A percentile compares a stretch with the other conserved stretches of the same genome.
phyloP scores from a whole-genome alignment of 2,888 invertebrate genomes.

The Phengaris alcon region DNA sequence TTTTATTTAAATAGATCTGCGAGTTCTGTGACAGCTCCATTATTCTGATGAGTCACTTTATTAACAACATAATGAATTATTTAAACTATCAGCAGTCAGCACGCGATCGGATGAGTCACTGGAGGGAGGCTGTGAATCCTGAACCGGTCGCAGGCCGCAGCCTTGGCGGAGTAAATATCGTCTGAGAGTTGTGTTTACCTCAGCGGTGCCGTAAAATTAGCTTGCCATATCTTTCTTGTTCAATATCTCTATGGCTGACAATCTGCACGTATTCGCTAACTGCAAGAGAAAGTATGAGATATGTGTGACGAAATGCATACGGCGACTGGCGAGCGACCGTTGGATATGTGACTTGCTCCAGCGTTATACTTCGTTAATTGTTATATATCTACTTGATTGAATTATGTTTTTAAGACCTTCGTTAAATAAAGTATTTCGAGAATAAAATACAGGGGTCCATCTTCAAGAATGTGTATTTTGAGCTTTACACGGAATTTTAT shows the following conservation, averaged over 20 bases:
- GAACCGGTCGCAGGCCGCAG: neutral
- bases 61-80: neutral
- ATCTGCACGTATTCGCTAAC: constrained; percentile 1
- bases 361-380: no score
- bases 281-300: neutral
- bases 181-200: neutral
- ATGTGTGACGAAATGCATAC: constrained; percentile 1
- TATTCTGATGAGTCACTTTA: neutral
- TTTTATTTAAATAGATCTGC: neutral
- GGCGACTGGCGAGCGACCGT: neutral
- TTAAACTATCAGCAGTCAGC: neutral
- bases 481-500: no score
- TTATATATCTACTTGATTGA: no score
- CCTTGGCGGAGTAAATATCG: neutral
- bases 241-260: neutral
- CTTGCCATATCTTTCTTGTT: neutral
- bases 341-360: constrained; percentile 1
- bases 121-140: neutral
- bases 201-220: neutral
- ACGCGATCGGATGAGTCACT: constrained; percentile 9
- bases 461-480: no score
- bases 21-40: neutral
- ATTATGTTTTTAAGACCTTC: no score
- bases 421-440: no score
- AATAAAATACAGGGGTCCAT: no score